Evolutionary conservation across 1,140 invertebrate species (phyloP), one percentile per base, ranked within the genome.

Genomic region (Melitaea cinxia): DNA sequence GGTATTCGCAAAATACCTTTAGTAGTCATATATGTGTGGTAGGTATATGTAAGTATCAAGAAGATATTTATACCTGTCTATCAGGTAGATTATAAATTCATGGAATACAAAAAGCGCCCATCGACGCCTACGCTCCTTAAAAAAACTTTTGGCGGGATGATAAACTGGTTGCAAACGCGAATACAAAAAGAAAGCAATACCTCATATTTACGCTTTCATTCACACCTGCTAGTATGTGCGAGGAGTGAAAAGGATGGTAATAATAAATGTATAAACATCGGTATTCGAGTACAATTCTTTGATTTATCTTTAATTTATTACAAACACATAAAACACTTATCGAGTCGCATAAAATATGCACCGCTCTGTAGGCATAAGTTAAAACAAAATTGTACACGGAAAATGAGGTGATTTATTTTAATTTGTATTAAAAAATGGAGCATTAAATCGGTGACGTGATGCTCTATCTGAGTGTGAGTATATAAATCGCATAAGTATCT

Each of bases 111-210:
- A 72, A 58, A 71, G n/a, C 66, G 68, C 60, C 72, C 42, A 77
- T 80, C 78, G 78, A 84, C 79, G 78, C 79, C 79, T 78, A 75
- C 73, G 64, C 49, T 54, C 4, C 39, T 21, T 47, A 47, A 21
- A 47, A 45, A 52, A 50, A 42, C 4, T 37, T 23, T 26, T 65
- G 63, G 49, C 47, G 23, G 42, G 24, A 65, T 65, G 63, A 65
- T 57, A 42, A 63, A 58, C 56, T 49, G 56, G 56, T 58, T 49
- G 56, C 17, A n/a, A 58, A 33, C 56, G 42, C 14, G 56, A 58
- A 58, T 49, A 42, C 56, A 21, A 58, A 47, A 58, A 26, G 37
- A 47, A 15, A 7, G 12, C 9, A 37, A 57, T 57, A 39, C 19
- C 17, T 58, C 42, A 58, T 47, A 19, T 58, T 47, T 49, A 42